Percentiles rank a stretch among this genome's conserved stretches.
These are phyloP conservation scores for Diphyllodes magnificus DNA, from an alignment of 2,113 vertebrate genomes.

Conservation along the genomic window DNA sequence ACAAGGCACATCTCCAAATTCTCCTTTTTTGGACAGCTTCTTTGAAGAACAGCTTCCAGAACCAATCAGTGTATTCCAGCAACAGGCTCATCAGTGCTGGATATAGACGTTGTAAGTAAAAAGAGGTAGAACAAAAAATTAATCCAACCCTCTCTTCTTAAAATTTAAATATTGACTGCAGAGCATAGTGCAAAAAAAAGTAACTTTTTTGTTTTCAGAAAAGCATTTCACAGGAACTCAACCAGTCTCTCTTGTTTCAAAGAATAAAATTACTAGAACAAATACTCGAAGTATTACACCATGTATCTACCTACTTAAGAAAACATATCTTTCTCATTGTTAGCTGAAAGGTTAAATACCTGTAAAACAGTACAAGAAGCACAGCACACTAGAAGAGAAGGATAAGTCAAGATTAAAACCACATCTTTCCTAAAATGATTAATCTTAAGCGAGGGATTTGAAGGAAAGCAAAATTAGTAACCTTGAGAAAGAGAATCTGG, in stretches of 20 bases:
- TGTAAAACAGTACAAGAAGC: not conserved
- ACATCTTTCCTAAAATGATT: not conserved
- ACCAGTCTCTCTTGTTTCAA: not conserved
- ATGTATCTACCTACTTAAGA: not conserved
- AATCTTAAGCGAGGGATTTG: fast-evolving
- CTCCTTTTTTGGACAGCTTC: not conserved
- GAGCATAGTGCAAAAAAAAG: not conserved
- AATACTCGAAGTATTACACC: not conserved
- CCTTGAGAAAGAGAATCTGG: not conserved
- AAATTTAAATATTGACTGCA: not conserved
- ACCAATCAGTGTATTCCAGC: not conserved
- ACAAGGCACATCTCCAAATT: not conserved
- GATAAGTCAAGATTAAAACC: not conserved
- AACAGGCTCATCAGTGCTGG: not conserved
- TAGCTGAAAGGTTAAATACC: not conserved
- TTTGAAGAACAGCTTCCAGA: not conserved
- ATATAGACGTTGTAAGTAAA: not conserved
- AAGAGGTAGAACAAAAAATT: not conserved
- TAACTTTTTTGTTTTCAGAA: not conserved
- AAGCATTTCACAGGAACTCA: not conserved
- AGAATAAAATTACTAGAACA: not conserved
- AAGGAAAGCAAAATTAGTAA: not conserved
- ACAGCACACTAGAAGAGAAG: not conserved
- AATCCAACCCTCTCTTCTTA: not conserved
- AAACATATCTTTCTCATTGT: not conserved